Percentiles rank a stretch among this genome's conserved stretches.
Evolutionary conservation across 2,113 vertebrate genomes (phyloP).

Genomic region (Caranx ignobilis): DNA sequence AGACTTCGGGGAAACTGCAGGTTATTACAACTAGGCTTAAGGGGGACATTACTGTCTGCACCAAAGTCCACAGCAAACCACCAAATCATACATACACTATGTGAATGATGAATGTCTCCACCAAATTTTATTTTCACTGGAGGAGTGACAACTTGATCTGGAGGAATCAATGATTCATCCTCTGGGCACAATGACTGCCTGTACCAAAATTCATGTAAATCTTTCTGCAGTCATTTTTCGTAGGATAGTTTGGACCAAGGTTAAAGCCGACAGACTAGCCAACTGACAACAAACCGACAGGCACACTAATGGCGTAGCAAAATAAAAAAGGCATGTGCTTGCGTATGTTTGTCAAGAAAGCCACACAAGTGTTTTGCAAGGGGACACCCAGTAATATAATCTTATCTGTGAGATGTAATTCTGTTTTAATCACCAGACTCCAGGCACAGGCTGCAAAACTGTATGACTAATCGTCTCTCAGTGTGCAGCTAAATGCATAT

Average conservation of each 20-base stretch:
- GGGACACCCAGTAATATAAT: not conserved
- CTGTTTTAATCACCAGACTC: constrained; percentile 35
- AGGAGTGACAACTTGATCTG: too few species aligned
- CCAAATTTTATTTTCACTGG: too few species aligned
- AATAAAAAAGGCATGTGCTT: not conserved
- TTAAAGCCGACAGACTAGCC: not conserved
- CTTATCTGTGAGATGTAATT: constrained; percentile 7
- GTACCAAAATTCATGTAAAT: not conserved
- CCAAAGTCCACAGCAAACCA: too few species aligned
- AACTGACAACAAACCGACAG: not conserved
- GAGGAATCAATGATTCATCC: not conserved
- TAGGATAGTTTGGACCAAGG: not conserved
- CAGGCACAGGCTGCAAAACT: constrained; percentile 21
- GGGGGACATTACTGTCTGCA: not conserved
- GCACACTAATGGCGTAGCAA: not conserved
- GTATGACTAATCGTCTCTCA: constrained; percentile 33
- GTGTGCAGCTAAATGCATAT: constrained; percentile 10
- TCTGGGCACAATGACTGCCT: not conserved
- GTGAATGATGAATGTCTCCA: too few species aligned
- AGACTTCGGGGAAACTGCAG: not conserved
- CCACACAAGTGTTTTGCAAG: constrained; percentile 2
- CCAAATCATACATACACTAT: too few species aligned
- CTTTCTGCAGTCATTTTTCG: too few species aligned
- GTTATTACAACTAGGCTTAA: not conserved
- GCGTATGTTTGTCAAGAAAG: not conserved